Base-by-base conservation (phyloP, 2,888 invertebrate species). In the Harpalus rubripes region DNA sequence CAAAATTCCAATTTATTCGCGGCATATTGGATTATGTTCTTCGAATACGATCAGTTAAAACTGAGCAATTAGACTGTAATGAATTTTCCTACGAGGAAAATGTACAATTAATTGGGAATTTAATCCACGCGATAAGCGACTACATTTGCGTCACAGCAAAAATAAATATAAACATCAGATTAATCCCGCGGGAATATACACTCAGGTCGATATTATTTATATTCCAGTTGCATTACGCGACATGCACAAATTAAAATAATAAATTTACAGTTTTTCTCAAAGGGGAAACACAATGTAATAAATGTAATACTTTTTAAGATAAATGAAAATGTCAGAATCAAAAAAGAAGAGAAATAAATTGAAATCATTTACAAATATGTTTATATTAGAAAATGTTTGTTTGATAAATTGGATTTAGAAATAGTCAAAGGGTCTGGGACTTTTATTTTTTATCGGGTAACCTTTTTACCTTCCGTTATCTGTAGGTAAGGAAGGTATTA, bases 71-170 rank as follows among this genome's bases (percentile, higher is more conserved):
- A 59, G 0, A 15, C 15, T 16, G 6, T 59, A 59, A 59, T 59
- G 59, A 59, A 59, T 59, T 16, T 56, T 15, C 56, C 56, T 32
- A 32, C 59, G 16, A 15, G 59, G 16, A 59, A 59, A 59, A 59
- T 59, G 59, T 59, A n/a, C 59, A 59, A 15, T 59, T 59, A 59
- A 59, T 59, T 59, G 59, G 59, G 59, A 59, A 59, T 18, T 59
- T 18, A 59, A 59, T 59, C 59, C 59, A 15, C 4, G 16, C 18
- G 15, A 59, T 59, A 59, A 59, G 18, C 59, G 59, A 18, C n/a
- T 59, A 59, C 59, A 59, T 59, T 59, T 59, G 59, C 59, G 59
- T 59, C 59, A 59, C n/a, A 16, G 59, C 16, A 59, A 59, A 59
- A 59, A 59, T 16, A 59, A 22, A 22, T n/a, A n/a, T n/a, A 22